A percentile compares a stretch with the other conserved stretches of the same genome.
Evolutionary conservation across 2,888 invertebrate genomes (phyloP).

Genomic region (Trachelus tabidus): DNA sequence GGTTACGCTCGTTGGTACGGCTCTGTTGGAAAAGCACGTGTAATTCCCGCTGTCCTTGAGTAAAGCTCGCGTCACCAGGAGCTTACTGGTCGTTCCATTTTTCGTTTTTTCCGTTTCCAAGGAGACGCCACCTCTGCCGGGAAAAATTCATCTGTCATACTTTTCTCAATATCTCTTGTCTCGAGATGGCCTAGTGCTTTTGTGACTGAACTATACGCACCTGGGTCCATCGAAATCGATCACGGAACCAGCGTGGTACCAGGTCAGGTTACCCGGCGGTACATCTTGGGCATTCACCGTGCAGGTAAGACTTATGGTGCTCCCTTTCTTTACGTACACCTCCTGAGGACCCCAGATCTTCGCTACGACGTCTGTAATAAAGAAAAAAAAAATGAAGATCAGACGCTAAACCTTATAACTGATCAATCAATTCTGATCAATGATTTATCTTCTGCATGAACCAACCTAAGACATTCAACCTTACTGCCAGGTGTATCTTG

Average conservation of each 20-base stretch:
- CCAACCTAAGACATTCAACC: slow-evolving; percentile 83
- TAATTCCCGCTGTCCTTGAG: slow-evolving; percentile 88
- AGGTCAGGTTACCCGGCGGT: slow-evolving; percentile 80
- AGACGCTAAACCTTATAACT: background rate
- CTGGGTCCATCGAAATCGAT: slow-evolving; percentile 82
- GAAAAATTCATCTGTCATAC: background rate
- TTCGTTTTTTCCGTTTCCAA: slow-evolving; percentile 86
- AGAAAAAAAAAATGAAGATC: slow-evolving; percentile 4
- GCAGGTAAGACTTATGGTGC: slow-evolving; percentile 68
- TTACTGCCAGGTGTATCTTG: slow-evolving; percentile 85
- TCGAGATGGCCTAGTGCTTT: too few relatives aligned
- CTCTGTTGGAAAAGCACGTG: slow-evolving; percentile 87
- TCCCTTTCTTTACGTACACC: slow-evolving; percentile 67
- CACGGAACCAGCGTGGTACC: slow-evolving; percentile 84
- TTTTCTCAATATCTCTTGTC: too few relatives aligned
- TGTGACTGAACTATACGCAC: slow-evolving; percentile 31
- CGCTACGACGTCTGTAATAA: slow-evolving; percentile 66
- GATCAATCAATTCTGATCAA: background rate
- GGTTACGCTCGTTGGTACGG: slow-evolving; percentile 65
- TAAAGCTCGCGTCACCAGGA: slow-evolving; percentile 85
- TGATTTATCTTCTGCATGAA: background rate
- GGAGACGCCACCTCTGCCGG: slow-evolving; percentile 81
- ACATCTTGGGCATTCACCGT: slow-evolving; percentile 69
- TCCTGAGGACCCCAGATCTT: slow-evolving; percentile 67
- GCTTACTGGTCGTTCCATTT: slow-evolving; percentile 81